Percentiles rank a stretch among this genome's conserved stretches.
Conservation (phyloP, 2,113 vertebrate species). For the Lasiurus cinereus region DNA sequence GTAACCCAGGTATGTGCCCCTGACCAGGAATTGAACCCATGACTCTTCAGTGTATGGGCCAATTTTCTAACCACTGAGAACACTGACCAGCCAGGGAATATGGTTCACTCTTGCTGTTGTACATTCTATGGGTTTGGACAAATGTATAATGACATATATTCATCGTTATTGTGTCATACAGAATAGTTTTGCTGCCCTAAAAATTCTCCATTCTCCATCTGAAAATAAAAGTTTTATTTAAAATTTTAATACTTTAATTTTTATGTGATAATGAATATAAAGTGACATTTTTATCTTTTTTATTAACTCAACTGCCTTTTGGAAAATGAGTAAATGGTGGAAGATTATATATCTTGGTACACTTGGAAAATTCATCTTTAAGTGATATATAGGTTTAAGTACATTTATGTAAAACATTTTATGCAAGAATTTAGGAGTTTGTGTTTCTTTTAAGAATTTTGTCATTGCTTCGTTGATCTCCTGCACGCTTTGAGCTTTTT, state of each 20-base stretch:
- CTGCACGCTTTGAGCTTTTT: neutral
- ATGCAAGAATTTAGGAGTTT: neutral
- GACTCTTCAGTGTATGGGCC: too few relatives aligned
- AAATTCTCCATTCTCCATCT: neutral
- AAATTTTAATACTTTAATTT: conserved; percentile 5
- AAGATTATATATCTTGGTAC: neutral
- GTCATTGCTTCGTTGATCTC: neutral
- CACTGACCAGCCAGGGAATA: neutral
- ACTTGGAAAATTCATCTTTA: conserved; percentile 9
- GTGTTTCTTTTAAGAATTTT: conserved; percentile 40
- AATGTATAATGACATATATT: neutral
- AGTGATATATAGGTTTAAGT: neutral
- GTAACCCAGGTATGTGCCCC: too few relatives aligned
- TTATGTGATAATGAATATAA: conserved; percentile 25
- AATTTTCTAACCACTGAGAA: too few relatives aligned
- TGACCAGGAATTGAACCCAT: too few relatives aligned
- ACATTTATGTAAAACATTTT: conserved; percentile 15
- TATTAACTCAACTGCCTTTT: conserved; percentile 12
- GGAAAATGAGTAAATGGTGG: neutral
- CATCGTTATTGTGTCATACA: neutral
- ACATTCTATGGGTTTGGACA: neutral
- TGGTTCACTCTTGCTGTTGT: neutral
- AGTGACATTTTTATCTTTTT: neutral
- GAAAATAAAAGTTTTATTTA: neutral
- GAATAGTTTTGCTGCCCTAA: neutral